Conservation (phyloP, 2,797 vertebrate species). For the Sebastes alutus region DNA sequence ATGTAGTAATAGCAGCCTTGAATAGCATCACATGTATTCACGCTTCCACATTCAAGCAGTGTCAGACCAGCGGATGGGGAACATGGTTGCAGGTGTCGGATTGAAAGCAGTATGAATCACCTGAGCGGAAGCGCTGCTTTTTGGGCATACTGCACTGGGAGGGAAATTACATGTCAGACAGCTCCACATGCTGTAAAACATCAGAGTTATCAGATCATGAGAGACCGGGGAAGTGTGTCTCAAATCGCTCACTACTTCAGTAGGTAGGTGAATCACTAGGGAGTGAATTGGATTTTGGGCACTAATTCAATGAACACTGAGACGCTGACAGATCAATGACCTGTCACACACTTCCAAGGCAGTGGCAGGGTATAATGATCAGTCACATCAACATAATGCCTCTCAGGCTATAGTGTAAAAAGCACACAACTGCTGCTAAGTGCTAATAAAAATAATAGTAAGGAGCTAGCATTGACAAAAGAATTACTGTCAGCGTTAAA, state of each 20-base stretch:
- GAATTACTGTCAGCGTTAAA: neutral
- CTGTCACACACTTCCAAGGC: constrained; percentile 29
- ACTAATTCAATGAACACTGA: constrained; percentile 48
- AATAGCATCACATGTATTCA: constrained; percentile 2
- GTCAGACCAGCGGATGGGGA: neutral
- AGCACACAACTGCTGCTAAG: neutral
- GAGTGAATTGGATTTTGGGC: constrained; percentile 47
- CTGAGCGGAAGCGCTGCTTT: constrained; percentile 16
- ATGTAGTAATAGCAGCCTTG: neutral
- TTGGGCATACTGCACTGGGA: constrained; percentile 11
- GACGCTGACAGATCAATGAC: constrained; percentile 55
- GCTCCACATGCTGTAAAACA: constrained; percentile 56
- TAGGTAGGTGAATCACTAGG: constrained; percentile 39
- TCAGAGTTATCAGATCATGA: constrained; percentile 51
- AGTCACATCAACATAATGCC: constrained; percentile 30
- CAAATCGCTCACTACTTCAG: constrained; percentile 49
- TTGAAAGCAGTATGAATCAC: constrained; percentile 37
- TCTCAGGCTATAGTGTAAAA: neutral
- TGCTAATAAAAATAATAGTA: neutral
- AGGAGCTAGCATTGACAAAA: neutral
- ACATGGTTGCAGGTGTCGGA: constrained; percentile 2
- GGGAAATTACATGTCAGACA: constrained; percentile 57
- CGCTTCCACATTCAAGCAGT: constrained; percentile 8
- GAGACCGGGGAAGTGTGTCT: constrained; percentile 18
- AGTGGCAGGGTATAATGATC: constrained; percentile 24